Conservation (phyloP, 2,888 invertebrate species). For the Gymnosoma rotundatum region DNA sequence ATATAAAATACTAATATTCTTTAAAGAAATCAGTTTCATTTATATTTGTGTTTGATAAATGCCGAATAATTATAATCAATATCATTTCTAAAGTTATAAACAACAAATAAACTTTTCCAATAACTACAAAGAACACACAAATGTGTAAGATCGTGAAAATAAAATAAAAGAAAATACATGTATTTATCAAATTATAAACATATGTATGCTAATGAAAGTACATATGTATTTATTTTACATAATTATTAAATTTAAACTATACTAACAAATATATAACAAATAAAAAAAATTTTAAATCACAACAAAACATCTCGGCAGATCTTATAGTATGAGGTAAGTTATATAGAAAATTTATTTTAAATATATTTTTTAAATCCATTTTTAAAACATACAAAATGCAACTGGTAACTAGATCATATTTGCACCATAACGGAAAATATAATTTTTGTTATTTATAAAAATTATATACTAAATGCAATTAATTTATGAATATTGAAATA, state of each 20-base stretch:
- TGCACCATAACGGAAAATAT: too few species aligned
- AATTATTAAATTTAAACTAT: neutral
- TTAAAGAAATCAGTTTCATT: neutral
- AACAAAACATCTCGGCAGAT: neutral
- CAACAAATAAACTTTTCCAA: neutral
- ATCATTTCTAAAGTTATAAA: neutral
- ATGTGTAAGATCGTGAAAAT: neutral
- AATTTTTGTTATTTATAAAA: too few species aligned
- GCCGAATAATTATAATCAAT: neutral
- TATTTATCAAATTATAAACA: conserved; percentile 1
- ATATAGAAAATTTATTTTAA: neutral
- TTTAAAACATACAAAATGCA: too few species aligned
- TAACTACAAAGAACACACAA: neutral
- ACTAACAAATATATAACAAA: neutral
- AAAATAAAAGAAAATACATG: neutral
- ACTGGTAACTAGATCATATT: too few species aligned
- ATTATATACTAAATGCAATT: too few species aligned
- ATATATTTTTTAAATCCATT: conserved; percentile 13
- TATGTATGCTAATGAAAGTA: neutral
- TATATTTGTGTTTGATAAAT: neutral
- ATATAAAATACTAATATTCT: too few species aligned
- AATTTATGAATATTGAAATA: too few species aligned
- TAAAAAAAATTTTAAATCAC: neutral
- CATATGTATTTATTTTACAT: neutral
- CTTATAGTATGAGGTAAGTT: conserved; percentile 38